phyloP scores from a whole-genome alignment of 2,113 vertebrate genomes.

The Chrysemys picta region DNA sequence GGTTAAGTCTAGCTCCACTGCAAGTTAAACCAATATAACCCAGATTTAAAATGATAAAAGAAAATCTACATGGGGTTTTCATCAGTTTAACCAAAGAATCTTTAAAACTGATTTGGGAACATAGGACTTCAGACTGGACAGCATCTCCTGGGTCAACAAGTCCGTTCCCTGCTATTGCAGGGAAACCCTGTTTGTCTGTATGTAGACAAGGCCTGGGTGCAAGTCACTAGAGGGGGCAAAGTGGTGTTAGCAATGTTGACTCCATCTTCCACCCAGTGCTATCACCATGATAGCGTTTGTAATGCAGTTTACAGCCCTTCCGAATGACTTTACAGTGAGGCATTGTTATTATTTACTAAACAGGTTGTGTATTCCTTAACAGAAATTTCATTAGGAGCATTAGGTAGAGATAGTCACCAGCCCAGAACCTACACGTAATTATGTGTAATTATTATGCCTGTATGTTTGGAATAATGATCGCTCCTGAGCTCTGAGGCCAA shows the following conservation, averaged over 20 bases:
- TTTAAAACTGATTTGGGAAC: not conserved
- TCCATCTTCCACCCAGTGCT: not conserved
- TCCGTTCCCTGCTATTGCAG: not conserved
- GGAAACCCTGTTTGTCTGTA: not conserved
- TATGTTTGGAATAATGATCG: constrained; percentile 68
- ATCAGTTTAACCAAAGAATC: not conserved
- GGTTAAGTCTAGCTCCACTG: not conserved
- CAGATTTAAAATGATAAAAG: not conserved
- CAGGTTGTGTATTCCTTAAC: constrained; percentile 19
- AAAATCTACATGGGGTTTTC: not conserved
- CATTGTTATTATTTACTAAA: constrained; percentile 45
- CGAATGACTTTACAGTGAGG: fast-evolving
- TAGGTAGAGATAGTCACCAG: constrained; percentile 66
- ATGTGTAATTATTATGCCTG: constrained; percentile 67
- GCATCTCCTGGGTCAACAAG: not conserved
- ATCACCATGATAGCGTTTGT: not conserved
- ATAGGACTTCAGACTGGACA: not conserved
- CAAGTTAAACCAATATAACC: not conserved
- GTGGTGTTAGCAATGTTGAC: not conserved
- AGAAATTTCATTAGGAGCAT: constrained; percentile 62
- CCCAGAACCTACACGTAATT: constrained; percentile 76
- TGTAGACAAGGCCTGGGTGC: not conserved
- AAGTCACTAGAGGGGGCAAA: not conserved
- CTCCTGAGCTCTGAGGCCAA: constrained; percentile 60
- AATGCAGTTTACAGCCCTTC: not conserved